These are phyloP conservation scores for Crotalus tigris DNA, from an alignment of 2,113 vertebrate species.

Conservation along the genomic window DNA sequence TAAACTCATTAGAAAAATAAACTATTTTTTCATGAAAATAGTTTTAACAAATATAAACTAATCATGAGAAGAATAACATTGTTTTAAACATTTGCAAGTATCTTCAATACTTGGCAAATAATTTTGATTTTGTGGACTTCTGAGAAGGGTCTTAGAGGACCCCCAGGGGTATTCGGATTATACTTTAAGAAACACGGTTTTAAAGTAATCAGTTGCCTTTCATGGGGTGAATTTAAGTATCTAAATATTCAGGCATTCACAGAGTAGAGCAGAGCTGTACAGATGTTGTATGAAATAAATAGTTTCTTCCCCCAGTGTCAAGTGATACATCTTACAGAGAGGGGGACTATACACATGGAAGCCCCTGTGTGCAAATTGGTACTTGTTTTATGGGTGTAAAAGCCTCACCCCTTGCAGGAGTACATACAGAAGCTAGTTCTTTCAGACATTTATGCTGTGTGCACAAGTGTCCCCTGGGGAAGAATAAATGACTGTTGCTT, in stretches of 20 bases:
- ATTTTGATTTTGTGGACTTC: not conserved
- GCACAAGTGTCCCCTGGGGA: not conserved
- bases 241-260: not conserved
- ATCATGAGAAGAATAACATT: not conserved
- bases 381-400: not conserved
- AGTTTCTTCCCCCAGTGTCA: not conserved
- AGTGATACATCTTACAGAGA: not conserved
- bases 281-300: not conserved
- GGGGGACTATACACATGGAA: not conserved
- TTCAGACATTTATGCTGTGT: not conserved
- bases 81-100: not conserved
- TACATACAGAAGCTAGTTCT: not conserved
- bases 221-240: constrained; percentile 20
- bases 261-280: not conserved
- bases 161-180: not conserved
- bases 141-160: not conserved
- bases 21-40: not conserved
- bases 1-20: not conserved
- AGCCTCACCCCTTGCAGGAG: not conserved
- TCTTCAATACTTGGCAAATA: not conserved
- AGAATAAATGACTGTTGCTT: not conserved
- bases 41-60: not conserved
- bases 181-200: not conserved
- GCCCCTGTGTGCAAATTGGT: not conserved
- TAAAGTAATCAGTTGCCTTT: constrained; percentile 21